These are phyloP conservation scores for Allacma fusca DNA, from an alignment of 2,888 invertebrate genomes.

Conservation along the genomic window DNA sequence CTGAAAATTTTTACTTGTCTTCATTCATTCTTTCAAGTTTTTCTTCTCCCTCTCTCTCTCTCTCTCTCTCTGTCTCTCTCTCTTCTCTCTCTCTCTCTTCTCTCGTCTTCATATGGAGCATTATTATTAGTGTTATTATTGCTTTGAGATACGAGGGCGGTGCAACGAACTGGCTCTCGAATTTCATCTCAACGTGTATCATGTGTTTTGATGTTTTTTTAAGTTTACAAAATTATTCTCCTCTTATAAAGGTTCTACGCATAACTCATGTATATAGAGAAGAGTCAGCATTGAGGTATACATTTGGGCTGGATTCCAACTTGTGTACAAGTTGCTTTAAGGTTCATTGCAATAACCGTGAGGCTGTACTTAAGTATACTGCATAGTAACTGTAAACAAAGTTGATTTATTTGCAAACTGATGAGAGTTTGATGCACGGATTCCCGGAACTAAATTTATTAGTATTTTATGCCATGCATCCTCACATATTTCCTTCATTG, in stretches of 20 bases:
- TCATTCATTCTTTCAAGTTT: conserved; percentile 18
- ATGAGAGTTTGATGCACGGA: neutral
- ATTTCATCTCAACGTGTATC: neutral
- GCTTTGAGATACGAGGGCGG: conserved; percentile 8
- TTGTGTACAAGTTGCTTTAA: too few relatives aligned
- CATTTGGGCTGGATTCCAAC: too few relatives aligned
- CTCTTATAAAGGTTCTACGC: too few relatives aligned
- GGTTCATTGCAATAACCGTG: neutral
- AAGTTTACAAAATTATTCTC: neutral
- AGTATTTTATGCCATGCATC: neutral
- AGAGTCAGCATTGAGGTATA: too few relatives aligned
- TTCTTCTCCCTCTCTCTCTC: neutral
- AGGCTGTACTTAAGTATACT: neutral
- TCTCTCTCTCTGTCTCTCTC: too few relatives aligned
- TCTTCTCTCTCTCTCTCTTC: too few relatives aligned
- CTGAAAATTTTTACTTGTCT: conserved; percentile 30
- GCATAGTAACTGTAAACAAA: neutral
- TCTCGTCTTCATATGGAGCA: neutral
- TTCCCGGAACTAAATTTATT: neutral
- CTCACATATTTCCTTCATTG: too few relatives aligned
- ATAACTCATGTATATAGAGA: too few relatives aligned
- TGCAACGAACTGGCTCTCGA: conserved; percentile 13
- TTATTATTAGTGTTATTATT: conserved; percentile 11
- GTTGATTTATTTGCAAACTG: neutral
- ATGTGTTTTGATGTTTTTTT: neutral